Percentiles rank a stretch among this genome's conserved stretches.
Evolutionary conservation across 2,113 vertebrate genomes (phyloP).

Genomic region (Athene cunicularia): DNA sequence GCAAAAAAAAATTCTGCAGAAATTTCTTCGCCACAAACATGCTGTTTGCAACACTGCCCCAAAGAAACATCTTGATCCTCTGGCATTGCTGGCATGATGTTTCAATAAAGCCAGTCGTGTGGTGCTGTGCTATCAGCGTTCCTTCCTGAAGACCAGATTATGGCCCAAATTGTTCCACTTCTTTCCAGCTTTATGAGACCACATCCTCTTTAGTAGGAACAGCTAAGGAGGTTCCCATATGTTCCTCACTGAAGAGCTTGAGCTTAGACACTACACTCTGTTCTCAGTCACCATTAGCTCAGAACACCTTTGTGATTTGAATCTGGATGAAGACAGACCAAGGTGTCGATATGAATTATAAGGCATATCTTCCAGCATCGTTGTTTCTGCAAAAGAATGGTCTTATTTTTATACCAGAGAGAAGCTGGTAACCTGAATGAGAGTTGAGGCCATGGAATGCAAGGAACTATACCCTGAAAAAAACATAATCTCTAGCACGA

Average conservation of each 20-base stretch:
- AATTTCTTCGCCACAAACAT: neutral
- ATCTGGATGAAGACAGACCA: neutral
- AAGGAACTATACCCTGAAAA: neutral
- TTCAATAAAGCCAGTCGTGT: neutral
- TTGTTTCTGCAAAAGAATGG: neutral
- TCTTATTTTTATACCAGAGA: neutral
- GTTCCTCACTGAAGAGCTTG: neutral
- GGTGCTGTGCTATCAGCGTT: neutral
- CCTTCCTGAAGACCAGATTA: neutral
- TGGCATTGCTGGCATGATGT: neutral
- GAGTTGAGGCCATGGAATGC: neutral
- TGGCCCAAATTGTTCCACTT: neutral
- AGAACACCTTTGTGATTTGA: neutral
- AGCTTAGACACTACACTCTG: neutral
- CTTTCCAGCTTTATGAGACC: neutral
- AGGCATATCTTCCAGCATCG: neutral
- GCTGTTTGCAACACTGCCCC: neutral
- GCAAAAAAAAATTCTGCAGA: neutral
- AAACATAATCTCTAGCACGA: neutral
- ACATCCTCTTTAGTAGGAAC: neutral
- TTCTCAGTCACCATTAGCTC: neutral
- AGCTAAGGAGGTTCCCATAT: neutral
- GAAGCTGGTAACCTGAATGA: neutral
- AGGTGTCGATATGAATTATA: neutral
- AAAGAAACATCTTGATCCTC: neutral